These are phyloP conservation scores for Stigmatopora argus DNA, from an alignment of 2,113 vertebrate genomes.

Conservation along the genomic window DNA sequence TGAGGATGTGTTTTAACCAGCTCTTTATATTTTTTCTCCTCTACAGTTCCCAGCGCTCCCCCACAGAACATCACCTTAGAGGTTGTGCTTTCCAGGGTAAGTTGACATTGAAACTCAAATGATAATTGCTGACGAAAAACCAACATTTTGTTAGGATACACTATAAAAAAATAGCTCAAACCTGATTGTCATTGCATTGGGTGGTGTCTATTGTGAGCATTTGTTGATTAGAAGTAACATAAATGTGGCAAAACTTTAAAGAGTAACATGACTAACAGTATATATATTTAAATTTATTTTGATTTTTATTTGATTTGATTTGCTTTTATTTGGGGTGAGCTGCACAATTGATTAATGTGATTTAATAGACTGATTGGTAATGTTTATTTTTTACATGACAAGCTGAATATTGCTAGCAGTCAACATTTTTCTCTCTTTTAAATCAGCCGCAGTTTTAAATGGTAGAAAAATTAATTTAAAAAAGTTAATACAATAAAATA, in stretches of 20 bases:
- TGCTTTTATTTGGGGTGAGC: background rate
- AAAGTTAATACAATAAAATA: too few species aligned
- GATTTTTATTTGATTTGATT: background rate
- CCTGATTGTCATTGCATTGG: too few species aligned
- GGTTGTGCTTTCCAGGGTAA: constrained; percentile 62
- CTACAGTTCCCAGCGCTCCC: constrained; percentile 51
- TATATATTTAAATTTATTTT: background rate
- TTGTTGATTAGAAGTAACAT: too few species aligned
- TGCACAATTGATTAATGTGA: background rate
- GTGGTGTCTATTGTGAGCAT: too few species aligned
- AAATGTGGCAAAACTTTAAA: too few species aligned
- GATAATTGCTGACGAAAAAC: background rate
- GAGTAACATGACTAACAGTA: background rate
- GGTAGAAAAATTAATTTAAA: too few species aligned
- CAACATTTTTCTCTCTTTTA: constrained; percentile 21
- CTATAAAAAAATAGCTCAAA: background rate
- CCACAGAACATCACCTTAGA: constrained; percentile 61
- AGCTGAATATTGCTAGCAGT: constrained; percentile 29
- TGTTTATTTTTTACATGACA: constrained; percentile 14
- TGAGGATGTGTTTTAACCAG: background rate
- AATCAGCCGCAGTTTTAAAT: constrained; percentile 14
- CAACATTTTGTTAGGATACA: background rate
- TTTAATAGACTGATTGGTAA: constrained; percentile 7
- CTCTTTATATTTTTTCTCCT: constrained; percentile 6
- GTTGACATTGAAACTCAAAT: constrained; percentile 9